Conservation (phyloP, 1,140 invertebrate species). For the Lepidurus apus region DNA sequence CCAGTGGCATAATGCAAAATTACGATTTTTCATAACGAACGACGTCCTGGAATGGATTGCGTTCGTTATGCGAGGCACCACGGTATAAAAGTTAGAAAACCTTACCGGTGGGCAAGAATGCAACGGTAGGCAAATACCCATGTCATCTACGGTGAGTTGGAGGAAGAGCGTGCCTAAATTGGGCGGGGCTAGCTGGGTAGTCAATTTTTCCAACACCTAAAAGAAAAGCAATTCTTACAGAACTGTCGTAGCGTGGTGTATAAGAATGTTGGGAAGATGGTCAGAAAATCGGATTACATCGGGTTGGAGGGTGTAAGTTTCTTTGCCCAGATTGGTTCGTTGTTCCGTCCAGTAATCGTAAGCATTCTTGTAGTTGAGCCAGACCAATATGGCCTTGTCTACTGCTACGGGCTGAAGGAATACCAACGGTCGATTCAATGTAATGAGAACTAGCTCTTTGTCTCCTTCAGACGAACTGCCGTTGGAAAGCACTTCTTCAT, state of each 20-base stretch:
- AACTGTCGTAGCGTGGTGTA: slow-evolving; percentile 31
- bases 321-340: slow-evolving; percentile 75
- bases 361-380: slow-evolving; percentile 97
- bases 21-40: too few species aligned
- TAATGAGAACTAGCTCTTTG: slow-evolving; percentile 90
- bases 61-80: neutral
- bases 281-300: neutral
- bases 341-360: slow-evolving; percentile 99
- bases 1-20: too few species aligned
- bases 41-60: neutral
- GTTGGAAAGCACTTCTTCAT: slow-evolving; percentile 77
- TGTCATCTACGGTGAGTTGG: slow-evolving; percentile 90
- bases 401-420: slow-evolving; percentile 93
- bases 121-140: slow-evolving; percentile 90
- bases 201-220: slow-evolving; percentile 65
- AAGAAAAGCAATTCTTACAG: slow-evolving; percentile 32
- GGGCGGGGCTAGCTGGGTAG: slow-evolving; percentile 57
- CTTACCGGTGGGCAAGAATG: slow-evolving; percentile 60
- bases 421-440: slow-evolving; percentile 80
- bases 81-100: neutral
- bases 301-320: slow-evolving; percentile 69
- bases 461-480: slow-evolving; percentile 48
- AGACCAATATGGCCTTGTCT: slow-evolving; percentile 92
- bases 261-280: neutral
- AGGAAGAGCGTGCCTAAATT: slow-evolving; percentile 75